Base-by-base conservation (phyloP, 2,888 invertebrate species). In the Lypha dubia region DNA sequence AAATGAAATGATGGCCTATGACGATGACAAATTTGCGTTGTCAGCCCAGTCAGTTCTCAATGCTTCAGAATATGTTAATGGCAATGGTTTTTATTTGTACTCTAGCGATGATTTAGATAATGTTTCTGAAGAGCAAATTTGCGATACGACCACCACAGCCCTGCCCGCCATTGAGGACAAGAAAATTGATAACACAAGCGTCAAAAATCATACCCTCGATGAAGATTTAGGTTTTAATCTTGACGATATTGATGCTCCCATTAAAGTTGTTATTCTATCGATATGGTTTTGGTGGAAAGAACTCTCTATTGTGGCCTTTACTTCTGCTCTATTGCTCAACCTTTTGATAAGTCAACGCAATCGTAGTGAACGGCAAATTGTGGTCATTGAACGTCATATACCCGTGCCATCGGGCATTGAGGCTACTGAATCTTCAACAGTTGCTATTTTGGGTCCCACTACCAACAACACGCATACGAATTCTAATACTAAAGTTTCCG, bases 261-360 rank as follows among this genome's bases (percentile, higher is more conserved):
- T 95, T 0, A 94, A 95, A 90, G 94, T 95, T 2, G 95, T 96
- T 84, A 95, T 96, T 53, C 94, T 94, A 13, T 95, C 96, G 0
- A 91, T 97, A 0, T 96, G 96, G 95, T 95, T 95, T 91, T 97
- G 96, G 95, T 97, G 95, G 96, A 96, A 95, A 92, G 97, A 97
- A 91, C 95, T 97, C 7, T 90, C 95, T 3, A 93, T 95, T 2
- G 96, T 97, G 65, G 95, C 96, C 4, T 91, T 97, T 46, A 94
- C 95, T 7, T 95, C 95, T 0, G 96, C 96, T 0, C 89, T 97
- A 49, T 88, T 96, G 11, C 93, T 96, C 86, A 96, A 96, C 88
- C 92, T 95, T 32, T 93, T 95, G 89, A 93, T 95, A 51, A 94
- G 94, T 87, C 95, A 91, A 67, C 90, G 91, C 20, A 89, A 89